A percentile compares a stretch with the other conserved stretches of the same genome.
These are phyloP conservation scores for Bos javanicus DNA, from an alignment of 2,113 vertebrate genomes.

Conservation along the genomic window DNA sequence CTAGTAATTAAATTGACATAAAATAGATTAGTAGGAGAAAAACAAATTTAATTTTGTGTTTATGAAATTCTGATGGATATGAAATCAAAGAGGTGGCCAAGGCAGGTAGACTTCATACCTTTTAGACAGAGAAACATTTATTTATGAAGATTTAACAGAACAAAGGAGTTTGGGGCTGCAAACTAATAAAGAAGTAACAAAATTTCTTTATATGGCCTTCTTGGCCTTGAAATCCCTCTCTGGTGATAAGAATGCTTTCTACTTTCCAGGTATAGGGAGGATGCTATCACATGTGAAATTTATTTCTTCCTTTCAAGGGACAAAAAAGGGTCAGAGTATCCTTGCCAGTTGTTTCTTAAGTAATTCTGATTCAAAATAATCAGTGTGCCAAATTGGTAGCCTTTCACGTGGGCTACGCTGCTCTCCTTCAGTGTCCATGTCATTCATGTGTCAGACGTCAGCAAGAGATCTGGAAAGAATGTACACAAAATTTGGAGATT, in stretches of 20 bases:
- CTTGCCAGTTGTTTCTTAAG: background rate
- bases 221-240: background rate
- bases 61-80: background rate
- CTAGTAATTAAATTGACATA: background rate
- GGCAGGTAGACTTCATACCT: background rate
- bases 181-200: background rate
- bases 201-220: background rate
- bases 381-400: background rate
- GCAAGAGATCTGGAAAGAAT: background rate
- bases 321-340: background rate
- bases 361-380: background rate
- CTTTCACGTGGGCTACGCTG: background rate
- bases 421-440: background rate
- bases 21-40: background rate
- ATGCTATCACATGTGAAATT: background rate
- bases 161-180: background rate
- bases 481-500: background rate
- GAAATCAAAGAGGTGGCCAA: background rate
- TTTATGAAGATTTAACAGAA: background rate
- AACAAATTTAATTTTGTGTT: background rate
- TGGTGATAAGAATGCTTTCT: background rate
- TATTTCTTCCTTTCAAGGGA: background rate
- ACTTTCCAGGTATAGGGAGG: background rate
- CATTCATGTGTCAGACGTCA: background rate
- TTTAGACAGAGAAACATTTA: background rate